Evolutionary conservation across 2,113 vertebrate genomes (phyloP).

Genomic region (Microcebus ravelobensis): DNA sequence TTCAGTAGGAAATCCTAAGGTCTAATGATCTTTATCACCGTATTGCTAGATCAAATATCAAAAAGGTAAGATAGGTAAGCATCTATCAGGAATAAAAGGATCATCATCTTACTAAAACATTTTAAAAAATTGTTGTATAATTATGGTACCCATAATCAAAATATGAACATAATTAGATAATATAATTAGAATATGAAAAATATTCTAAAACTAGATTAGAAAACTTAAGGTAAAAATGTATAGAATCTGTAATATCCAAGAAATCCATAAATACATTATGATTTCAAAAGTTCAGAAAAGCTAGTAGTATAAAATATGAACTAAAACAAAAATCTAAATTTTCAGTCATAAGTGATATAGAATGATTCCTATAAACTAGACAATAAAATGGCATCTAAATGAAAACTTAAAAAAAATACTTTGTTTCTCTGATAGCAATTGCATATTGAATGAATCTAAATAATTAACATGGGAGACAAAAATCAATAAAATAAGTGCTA

Average conservation of each 20-base stretch:
- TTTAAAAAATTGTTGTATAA: neutral
- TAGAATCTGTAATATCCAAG: neutral
- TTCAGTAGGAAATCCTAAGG: neutral
- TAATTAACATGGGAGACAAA: neutral
- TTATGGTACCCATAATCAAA: neutral
- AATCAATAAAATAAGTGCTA: neutral
- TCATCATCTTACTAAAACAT: neutral
- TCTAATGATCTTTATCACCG: neutral
- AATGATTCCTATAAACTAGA: neutral
- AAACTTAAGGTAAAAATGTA: neutral
- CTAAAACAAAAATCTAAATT: neutral
- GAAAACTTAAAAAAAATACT: neutral
- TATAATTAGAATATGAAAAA: too few relatives aligned
- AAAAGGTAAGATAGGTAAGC: neutral
- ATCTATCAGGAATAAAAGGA: neutral
- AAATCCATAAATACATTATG: neutral
- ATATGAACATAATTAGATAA: too few relatives aligned
- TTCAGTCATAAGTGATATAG: neutral
- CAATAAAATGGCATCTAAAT: neutral
- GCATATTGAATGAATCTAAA: neutral
- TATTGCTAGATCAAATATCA: neutral
- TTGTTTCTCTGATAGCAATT: neutral
- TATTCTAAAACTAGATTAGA: neutral
- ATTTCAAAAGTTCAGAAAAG: neutral
- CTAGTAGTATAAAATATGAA: neutral